Evolutionary conservation across 2,113 vertebrate species (phyloP).

Genomic region (Mirza zaza): DNA sequence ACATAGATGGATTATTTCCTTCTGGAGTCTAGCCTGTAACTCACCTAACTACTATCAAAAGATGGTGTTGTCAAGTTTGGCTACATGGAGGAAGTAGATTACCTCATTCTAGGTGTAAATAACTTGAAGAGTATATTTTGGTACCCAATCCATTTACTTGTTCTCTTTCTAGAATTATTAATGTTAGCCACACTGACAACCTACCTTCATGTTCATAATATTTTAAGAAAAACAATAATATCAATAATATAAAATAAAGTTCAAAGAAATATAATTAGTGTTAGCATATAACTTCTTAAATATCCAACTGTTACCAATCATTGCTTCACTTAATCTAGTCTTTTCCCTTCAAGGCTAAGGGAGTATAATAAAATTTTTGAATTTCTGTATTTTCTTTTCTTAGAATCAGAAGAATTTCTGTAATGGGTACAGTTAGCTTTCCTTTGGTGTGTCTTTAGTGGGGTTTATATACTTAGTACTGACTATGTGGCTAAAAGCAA

Average conservation of each 20-base stretch:
- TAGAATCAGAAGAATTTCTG: neutral
- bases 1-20: neutral
- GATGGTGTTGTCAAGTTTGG: neutral
- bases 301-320: neutral
- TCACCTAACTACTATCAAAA: neutral
- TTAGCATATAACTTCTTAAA: neutral
- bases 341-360: neutral
- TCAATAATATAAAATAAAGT: neutral
- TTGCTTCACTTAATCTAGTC: neutral
- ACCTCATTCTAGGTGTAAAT: neutral
- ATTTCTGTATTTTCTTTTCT: neutral
- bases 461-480: neutral
- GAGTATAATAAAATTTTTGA: neutral
- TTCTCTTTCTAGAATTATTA: neutral
- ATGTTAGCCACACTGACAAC: neutral
- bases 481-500: neutral
- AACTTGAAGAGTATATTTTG: neutral
- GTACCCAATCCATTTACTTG: neutral
- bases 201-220: neutral
- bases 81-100: neutral
- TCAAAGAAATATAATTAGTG: neutral
- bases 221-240: constrained; percentile 24
- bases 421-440: neutral
- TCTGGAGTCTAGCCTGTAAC: neutral
- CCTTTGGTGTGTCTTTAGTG: neutral